Percentiles rank a stretch among this genome's conserved stretches.
These are phyloP conservation scores for Xenopus borealis DNA, from an alignment of 2,113 vertebrate genomes.

Conservation along the genomic window DNA sequence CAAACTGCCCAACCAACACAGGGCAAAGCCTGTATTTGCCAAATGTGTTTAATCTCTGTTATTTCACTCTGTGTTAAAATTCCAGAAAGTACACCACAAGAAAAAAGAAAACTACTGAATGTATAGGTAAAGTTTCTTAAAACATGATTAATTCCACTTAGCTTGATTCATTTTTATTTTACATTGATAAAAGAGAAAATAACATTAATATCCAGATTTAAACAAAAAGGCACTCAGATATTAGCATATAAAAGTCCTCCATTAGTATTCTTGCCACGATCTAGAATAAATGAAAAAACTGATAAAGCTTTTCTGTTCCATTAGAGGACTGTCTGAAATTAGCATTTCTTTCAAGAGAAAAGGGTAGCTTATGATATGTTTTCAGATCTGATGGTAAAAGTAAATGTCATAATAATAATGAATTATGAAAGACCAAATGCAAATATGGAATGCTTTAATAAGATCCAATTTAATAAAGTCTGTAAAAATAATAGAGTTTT, in stretches of 20 bases:
- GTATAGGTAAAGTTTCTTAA: too few relatives aligned
- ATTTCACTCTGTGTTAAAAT: too few relatives aligned
- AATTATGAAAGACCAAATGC: conserved; percentile 99
- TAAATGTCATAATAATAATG: conserved; percentile 99
- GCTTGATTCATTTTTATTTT: too few relatives aligned
- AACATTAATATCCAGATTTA: conserved; percentile 1
- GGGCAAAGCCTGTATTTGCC: too few relatives aligned
- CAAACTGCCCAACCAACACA: too few relatives aligned
- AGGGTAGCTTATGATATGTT: conserved; percentile 97
- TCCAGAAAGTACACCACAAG: too few relatives aligned
- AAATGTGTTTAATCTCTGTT: too few relatives aligned
- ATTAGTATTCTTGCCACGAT: conserved; percentile 99
- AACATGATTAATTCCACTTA: too few relatives aligned
- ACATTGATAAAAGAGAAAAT: background rate
- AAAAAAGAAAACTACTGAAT: too few relatives aligned
- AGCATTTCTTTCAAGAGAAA: conserved; percentile 99
- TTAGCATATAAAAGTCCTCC: conserved; percentile 82
- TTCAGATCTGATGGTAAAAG: conserved; percentile 93
- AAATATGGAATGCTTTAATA: conserved; percentile 99
- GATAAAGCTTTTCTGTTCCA: conserved; percentile 99
- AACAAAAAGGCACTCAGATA: conserved; percentile 69
- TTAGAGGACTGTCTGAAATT: conserved; percentile 99
- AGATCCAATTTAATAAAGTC: conserved; percentile 98
- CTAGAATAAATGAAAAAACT: conserved; percentile 95
- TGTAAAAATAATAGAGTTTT: conserved; percentile 94